Percentiles rank a stretch among this genome's conserved stretches.
These are phyloP conservation scores for Tetranychus piercei DNA, from an alignment of 2,888 invertebrate genomes.

Conservation along the genomic window DNA sequence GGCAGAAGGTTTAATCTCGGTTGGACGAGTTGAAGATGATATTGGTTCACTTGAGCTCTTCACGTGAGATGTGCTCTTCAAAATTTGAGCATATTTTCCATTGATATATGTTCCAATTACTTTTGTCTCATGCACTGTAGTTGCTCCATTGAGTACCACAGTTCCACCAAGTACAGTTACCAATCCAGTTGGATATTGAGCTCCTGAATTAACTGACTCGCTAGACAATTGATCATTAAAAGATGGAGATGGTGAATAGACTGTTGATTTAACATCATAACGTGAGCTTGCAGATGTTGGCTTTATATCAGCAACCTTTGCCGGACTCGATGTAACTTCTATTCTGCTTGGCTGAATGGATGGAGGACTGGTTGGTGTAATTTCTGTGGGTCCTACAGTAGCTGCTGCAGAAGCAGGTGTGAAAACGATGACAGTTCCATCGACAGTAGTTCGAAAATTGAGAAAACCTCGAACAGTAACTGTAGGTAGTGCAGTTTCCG, in stretches of 20 bases:
- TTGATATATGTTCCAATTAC: constrained; percentile 66
- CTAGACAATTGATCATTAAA: not conserved
- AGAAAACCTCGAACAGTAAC: constrained; percentile 84
- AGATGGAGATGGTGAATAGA: not conserved
- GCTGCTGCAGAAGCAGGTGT: constrained; percentile 42
- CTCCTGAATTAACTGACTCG: not conserved
- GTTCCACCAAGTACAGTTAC: constrained; percentile 68
- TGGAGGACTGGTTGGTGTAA: not conserved
- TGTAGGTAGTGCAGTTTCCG: constrained; percentile 41
- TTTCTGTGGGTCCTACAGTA: not conserved
- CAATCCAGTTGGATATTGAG: constrained; percentile 46
- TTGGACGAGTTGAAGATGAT: not conserved
- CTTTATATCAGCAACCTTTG: constrained; percentile 15
- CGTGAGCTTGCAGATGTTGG: constrained; percentile 13
- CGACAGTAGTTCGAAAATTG: constrained; percentile 81
- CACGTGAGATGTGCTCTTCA: constrained; percentile 55
- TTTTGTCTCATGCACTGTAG: constrained; percentile 67
- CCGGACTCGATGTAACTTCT: constrained; percentile 16
- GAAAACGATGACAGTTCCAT: constrained; percentile 82
- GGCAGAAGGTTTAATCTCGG: not conserved
- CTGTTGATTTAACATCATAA: not conserved
- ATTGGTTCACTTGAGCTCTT: constrained; percentile 8
- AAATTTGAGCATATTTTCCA: constrained; percentile 60
- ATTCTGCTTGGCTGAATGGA: not conserved
- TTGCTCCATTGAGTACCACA: constrained; percentile 57